Evolutionary conservation across 2,888 invertebrate species (phyloP).

Genomic region (Torymus aiolomorphi): DNA sequence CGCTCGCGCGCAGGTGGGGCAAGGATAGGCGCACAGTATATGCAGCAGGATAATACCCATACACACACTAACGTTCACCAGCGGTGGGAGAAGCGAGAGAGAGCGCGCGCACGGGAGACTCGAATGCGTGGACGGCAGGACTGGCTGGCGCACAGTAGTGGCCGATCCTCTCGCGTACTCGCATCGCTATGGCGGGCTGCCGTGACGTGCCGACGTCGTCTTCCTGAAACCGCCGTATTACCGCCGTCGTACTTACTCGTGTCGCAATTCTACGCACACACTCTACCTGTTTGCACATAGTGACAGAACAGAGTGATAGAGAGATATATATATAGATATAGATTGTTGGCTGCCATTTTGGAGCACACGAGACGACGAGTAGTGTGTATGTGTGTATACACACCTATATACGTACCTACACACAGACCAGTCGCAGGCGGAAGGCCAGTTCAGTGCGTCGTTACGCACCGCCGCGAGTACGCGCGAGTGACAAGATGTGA

Average conservation of each 20-base stretch:
- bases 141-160: background rate
- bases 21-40: too few relatives aligned
- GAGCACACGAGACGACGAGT: constrained; percentile 1
- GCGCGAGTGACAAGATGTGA: constrained; percentile 28
- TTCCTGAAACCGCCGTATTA: too few relatives aligned
- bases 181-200: constrained; percentile 40
- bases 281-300: too few relatives aligned
- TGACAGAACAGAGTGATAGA: too few relatives aligned
- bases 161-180: background rate
- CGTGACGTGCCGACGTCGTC: too few relatives aligned
- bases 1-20: too few relatives aligned
- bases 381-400: background rate
- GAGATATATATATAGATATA: too few relatives aligned
- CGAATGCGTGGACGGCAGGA: constrained; percentile 34
- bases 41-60: too few relatives aligned
- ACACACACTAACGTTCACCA: too few relatives aligned
- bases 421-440: background rate
- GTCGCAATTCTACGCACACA: too few relatives aligned
- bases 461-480: constrained; percentile 13
- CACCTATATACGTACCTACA: background rate
- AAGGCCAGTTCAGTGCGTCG: background rate
- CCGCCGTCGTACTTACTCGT: too few relatives aligned
- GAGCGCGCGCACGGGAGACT: constrained; percentile 25
- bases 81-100: background rate
- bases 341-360: constrained; percentile 7